Evolutionary conservation across 2,797 vertebrate species (phyloP).

Genomic region (Poeciliopsis turneri): DNA sequence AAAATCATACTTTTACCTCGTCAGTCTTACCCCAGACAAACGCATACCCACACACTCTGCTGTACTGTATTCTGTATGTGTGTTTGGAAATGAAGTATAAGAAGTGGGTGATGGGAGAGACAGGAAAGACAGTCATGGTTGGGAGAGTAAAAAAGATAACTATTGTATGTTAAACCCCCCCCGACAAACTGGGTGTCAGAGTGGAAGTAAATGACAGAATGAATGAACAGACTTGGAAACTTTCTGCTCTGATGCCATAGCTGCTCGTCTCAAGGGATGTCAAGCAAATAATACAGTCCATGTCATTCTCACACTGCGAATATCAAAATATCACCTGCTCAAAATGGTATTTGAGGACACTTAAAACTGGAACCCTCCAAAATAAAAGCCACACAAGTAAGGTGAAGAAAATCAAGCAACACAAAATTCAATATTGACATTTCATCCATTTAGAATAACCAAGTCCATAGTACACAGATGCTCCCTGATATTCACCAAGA

Average conservation of each 20-base stretch:
- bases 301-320: conserved; percentile 35
- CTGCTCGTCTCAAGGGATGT: conserved; percentile 10
- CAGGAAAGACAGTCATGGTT: not conserved
- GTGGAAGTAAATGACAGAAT: conserved; percentile 36
- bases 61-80: not conserved
- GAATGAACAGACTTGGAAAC: conserved; percentile 25
- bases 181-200: not conserved
- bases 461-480: not conserved
- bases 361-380: not conserved
- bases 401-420: not conserved
- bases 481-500: not conserved
- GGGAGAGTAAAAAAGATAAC: not conserved
- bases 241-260: conserved; percentile 13
- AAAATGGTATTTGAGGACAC: not conserved
- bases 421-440: not conserved
- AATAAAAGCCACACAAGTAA: not conserved
- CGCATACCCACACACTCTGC: conserved; percentile 14
- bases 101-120: not conserved
- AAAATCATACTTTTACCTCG: conserved; percentile 26
- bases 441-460: not conserved
- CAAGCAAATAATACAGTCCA: conserved; percentile 44
- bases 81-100: not conserved
- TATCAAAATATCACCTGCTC: not conserved
- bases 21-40: conserved; percentile 20
- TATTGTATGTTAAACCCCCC: not conserved